Base-by-base conservation (phyloP, 2,797 vertebrate species). In the Lates japonicus region DNA sequence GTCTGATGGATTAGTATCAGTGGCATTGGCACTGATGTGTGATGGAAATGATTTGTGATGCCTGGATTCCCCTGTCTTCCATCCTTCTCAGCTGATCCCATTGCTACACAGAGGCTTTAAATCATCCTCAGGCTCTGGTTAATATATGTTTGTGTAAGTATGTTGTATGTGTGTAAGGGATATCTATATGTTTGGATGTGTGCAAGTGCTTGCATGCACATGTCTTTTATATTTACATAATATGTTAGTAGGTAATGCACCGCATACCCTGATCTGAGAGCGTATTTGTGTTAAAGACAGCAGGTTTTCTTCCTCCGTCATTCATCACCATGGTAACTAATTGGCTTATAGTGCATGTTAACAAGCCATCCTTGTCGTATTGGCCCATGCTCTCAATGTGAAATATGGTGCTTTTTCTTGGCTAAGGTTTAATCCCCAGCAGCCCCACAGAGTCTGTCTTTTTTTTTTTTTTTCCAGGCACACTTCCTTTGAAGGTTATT, bases 41-140 rank as follows among this genome's bases (percentile, higher is more conserved):
- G 88, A 90, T 90, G 81, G 81, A 86, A 78, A 87, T 87, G 78
- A 92, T 88, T 92, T 90, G 84, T 83, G 74, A 90, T 83, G 85
- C 76, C 76, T 77, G 84, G 71, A 80, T 84, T 88, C 79, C 67
- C 66, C n/a, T 31, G 66, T 82, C 81, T 81, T 75, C 81, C 78
- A 77, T 82, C 79, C 69, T 70, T 80, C 75, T 74, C 70, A 71
- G 66, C 78, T 88, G 69, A 88, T 89, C 78, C 79, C 65, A 76
- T 87, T 87, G 79, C 31, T 58, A 67, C 76, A 70, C 67, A 54
- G 54, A 31, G 37, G 55, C 80, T 89, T 83, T 82, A 83, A 74
- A 84, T 84, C 71, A 78, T 80, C 64, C 69, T 48, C 17, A 48
- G 68, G 48, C 67, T 72, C n/a, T 35, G 7, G 61, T 71, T 83